Base-by-base conservation (phyloP, 2,113 vertebrate genomes). In the Corydoras maculifer region DNA sequence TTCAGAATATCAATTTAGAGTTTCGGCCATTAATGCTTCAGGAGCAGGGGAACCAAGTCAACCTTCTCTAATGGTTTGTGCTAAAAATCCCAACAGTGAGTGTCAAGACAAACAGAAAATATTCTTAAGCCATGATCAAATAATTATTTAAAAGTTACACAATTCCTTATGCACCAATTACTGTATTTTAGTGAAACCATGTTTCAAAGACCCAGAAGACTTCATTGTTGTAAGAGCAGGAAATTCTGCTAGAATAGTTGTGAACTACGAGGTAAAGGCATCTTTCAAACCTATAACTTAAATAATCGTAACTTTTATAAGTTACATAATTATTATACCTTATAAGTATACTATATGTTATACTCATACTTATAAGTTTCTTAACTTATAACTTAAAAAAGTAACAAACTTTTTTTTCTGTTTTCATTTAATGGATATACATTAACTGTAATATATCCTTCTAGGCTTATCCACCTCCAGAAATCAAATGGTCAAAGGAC, bases 1-100 rank as follows among this genome's bases (percentile, higher is more conserved):
- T 31, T 72, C 90, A 58, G 91, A 91, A 69, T 95, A 95, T 0
- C 91, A 96, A 74, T 98, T 96, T 73, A 90, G 93, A 0, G 90
- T 98, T 82, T 87, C 86, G 3, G 93, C 92, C 0, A 86, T 96
- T 78, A 92, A 91, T 66, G 83, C 86, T 60, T 88, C 91, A 0
- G 95, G 93, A 8, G 6, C 73, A 0, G 94, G 93, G 59, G 90
- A 94, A n/a, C 83, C 84, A 9, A 95, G 95, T 43, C 81, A 81
- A 0, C 88, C 92, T 0, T 95, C 91, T 0, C 80, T 81, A 51
- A 85, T 92, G 3, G 81, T 84, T 77, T 92, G 88, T 75, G 92
- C 92, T 2, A 83, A 70, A 77, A 93, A 94, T 74, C 87, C 93
- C 70, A 89, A 80, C 14, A 88, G 95, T 96, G 86, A 92, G 93